Evolutionary conservation across 2,113 vertebrate genomes (phyloP), one percentile per base, ranked within the genome.

Genomic region (Stegostoma tigrinum): DNA sequence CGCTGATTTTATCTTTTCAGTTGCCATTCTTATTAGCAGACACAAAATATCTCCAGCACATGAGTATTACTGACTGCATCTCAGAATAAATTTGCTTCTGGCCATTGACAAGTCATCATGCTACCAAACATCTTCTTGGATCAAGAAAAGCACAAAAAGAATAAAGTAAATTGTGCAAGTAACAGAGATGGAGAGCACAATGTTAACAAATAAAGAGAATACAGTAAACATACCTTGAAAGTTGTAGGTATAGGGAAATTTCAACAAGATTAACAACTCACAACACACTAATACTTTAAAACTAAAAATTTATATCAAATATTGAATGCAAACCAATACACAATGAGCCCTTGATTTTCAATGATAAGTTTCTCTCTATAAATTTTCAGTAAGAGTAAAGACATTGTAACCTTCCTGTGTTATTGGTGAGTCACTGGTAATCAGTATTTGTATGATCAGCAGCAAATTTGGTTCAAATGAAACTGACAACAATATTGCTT

Each of bases 101-200:
- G 10, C 72, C 27, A 52, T 75, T 21, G 21, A 17, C n/a, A 14
- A 66, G 30, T 72, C 61, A 52, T 15, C 61, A 4, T 66, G 52
- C n/a, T 94, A 17, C 61, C 55, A 48, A 70, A 17, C 7, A 23
- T 61, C 21, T 70, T 96, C 66, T 66, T 96, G 66, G 87, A 96
- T 96, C n/a, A 96, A 64, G 87, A 48, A 94, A 64, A 96, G 55
- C 86, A 96, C 61, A n/a, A 95, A 95, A 91, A 95, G 66, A 96
- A 61, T 0, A 24, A 70, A 96, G 52, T 68, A 96, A 52, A 21
- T 96, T 24, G n/a, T 68, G 83, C 78, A 96, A 94, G 68, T 96
- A 45, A 24, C 75, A 30, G 52, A 96, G 83, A 78, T 55, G n/a
- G 70, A 96, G 30, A 96, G 45, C 83, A 86, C n/a, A 23, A 86